These are phyloP conservation scores for Anagrus nilaparvatae DNA, from an alignment of 1,140 invertebrate species.

Conservation along the genomic window DNA sequence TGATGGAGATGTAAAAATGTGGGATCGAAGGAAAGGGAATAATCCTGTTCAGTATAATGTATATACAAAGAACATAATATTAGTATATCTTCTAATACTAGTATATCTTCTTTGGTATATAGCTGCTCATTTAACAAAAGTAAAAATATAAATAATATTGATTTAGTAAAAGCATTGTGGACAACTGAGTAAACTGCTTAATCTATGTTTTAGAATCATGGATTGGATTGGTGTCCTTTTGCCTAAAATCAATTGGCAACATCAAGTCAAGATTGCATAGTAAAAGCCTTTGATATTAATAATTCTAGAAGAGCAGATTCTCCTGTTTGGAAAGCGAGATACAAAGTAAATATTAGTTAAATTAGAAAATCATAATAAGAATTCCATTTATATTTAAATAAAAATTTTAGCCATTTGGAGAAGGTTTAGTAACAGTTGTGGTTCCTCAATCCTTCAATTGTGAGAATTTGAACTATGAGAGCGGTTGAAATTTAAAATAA, in stretches of 20 bases:
- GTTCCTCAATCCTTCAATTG: slow-evolving; percentile 74
- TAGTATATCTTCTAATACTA: too few species aligned
- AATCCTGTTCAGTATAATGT: slow-evolving; percentile 76
- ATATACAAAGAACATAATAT: too few species aligned
- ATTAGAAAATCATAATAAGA: slow-evolving; percentile 1
- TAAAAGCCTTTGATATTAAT: slow-evolving; percentile 88
- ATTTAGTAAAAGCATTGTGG: too few species aligned
- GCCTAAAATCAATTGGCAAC: slow-evolving; percentile 81
- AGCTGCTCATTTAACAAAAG: slow-evolving; percentile 80
- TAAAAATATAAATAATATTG: slow-evolving; percentile 20
- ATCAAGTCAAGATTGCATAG: slow-evolving; percentile 86
- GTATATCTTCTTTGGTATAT: too few species aligned
- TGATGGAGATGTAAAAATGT: slow-evolving; percentile 89
- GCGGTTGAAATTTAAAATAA: too few species aligned
- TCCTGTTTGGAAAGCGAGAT: slow-evolving; percentile 88
- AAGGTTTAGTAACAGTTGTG: slow-evolving; percentile 82
- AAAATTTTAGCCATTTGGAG: slow-evolving; percentile 70
- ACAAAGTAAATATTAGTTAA: slow-evolving; percentile 51
- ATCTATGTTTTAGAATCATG: slow-evolving; percentile 59
- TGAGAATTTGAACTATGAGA: too few species aligned
- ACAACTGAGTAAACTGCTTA: too few species aligned
- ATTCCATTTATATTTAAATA: too few species aligned
- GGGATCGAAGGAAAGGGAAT: slow-evolving; percentile 85
- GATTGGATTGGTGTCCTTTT: slow-evolving; percentile 85
- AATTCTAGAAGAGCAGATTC: slow-evolving; percentile 74